Base-by-base conservation (phyloP, 1,140 invertebrate genomes). In the Cotesia chilonis region DNA sequence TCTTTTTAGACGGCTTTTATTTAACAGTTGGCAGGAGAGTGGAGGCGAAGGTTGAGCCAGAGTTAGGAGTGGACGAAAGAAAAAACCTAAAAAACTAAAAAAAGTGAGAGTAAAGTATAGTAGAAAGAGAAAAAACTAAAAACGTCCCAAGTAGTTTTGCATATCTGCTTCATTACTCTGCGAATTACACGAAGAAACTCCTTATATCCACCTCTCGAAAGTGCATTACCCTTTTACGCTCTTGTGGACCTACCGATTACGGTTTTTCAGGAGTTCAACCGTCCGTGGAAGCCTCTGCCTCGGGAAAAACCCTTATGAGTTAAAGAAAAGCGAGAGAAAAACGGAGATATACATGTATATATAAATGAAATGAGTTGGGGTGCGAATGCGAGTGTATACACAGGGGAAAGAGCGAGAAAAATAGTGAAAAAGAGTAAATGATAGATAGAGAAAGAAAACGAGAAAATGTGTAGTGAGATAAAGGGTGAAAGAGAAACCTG, bases 121-220 rank as follows among this genome's bases (percentile, higher is more conserved):
- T n/a, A 6, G 38, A 52, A 52, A 70, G 66, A 67, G 64, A 73
- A 59, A 59, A 35, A 64, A 47, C 51, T 60, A 36, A 55, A 66
- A 70, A 76, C 72, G 64, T 72, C 67, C 72, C 78, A 77, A 79
- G 75, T 78, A 80, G 77, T 81, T 79, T 80, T 80, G 79, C 79
- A 81, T 81, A 79, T 80, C 77, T 78, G 72, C 79, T 81, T 80
- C 75, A 78, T 81, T 79, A 80, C 74, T 74, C 64, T 63, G 68
- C 69, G 74, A 78, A 78, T 79, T 78, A 81, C 73, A 66, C 63
- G 72, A 67, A 75, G 72, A 61, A 75, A 78, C 75, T 77, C 72
- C 75, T 77, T 79, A 76, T 76, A 75, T 76, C 70, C 74, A 60
- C 41, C 37, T 52, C 47, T 71, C 63, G 17, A 65, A 73, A 70